Conservation (phyloP, 92 coral and sea anemone species). For the Phenganax marumi region DNA sequence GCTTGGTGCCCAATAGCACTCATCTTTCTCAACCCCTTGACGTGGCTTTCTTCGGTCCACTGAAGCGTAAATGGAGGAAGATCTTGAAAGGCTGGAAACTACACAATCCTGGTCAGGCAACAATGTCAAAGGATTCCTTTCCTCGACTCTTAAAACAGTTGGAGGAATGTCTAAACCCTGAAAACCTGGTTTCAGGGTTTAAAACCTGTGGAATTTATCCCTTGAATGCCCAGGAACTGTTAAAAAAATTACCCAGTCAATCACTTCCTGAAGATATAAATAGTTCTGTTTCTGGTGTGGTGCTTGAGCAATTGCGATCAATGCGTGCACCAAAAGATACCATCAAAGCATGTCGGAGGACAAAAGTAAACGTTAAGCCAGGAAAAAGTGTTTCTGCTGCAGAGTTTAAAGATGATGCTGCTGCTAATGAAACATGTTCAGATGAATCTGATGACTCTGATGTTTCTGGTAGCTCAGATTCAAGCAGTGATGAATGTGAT, state of each 20-base stretch:
- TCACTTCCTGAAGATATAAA: no score
- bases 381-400: no score
- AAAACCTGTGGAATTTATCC: conserved; percentile 16
- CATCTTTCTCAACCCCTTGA: conserved; percentile 24
- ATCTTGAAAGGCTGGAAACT: conserved; percentile 9
- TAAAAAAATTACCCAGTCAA: background rate
- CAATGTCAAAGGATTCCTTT: conserved; percentile 1
- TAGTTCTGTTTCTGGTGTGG: no score
- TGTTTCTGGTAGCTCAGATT: no score
- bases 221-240: background rate
- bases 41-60: conserved; percentile 11
- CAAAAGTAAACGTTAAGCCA: no score
- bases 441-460: no score
- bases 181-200: conserved; percentile 12
- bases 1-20: conserved; percentile 21
- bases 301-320: no score
- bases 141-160: background rate
- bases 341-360: no score
- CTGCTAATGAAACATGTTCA: no score
- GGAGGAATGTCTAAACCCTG: background rate
- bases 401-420: no score
- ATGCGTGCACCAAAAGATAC: no score
- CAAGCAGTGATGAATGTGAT: no score
- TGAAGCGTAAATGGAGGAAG: conserved; percentile 11
- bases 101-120: background rate